Evolutionary conservation across 2,797 vertebrate genomes (phyloP).

Genomic region (Artibeus jamaicensis): DNA sequence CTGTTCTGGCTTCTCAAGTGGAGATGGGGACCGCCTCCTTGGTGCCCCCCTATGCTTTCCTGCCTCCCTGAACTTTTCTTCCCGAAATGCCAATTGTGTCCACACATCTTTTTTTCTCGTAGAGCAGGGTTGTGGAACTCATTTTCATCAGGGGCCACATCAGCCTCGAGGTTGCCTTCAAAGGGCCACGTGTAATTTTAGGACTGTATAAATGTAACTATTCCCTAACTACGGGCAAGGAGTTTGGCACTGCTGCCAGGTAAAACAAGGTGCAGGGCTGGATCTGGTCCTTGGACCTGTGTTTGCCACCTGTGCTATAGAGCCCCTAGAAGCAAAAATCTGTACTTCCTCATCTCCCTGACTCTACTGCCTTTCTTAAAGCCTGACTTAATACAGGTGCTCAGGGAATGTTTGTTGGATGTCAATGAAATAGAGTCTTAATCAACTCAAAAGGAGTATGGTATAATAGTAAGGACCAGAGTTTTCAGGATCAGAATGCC

Average conservation of each 20-base stretch:
- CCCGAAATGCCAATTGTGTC: background rate
- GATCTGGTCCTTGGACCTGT: no score
- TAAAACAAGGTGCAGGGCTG: no score
- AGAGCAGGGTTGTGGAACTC: background rate
- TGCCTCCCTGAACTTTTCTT: background rate
- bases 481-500: background rate
- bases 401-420: background rate
- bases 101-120: no score
- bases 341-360: background rate
- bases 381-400: background rate
- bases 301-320: background rate
- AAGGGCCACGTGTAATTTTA: no score
- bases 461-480: background rate
- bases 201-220: no score
- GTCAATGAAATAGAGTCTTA: background rate
- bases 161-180: no score
- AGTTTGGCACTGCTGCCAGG: no score
- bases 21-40: background rate
- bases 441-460: background rate
- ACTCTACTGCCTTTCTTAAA: background rate
- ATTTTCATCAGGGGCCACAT: no score
- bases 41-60: background rate
- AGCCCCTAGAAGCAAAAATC: background rate
- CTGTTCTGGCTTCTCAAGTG: background rate
- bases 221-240: no score